phyloP scores from a whole-genome alignment of 2,888 invertebrate genomes.

The Zhengitettix transpicula region DNA sequence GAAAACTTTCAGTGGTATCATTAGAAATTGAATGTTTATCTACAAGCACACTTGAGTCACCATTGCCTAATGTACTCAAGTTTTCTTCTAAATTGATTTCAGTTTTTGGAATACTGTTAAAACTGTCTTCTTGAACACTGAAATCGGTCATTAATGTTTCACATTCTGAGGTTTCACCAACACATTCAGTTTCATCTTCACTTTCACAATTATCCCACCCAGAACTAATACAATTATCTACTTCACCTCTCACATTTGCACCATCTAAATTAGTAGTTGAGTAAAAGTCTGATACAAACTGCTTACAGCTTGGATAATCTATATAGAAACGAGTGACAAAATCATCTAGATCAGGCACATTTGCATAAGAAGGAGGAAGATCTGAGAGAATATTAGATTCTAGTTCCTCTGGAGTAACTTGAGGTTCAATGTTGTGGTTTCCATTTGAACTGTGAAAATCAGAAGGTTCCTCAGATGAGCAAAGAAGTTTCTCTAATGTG shows the following conservation, averaged over 20 bases:
- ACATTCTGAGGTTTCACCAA: conserved; percentile 9
- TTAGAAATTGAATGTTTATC: background rate
- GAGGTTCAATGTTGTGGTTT: background rate
- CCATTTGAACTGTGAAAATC: conserved; percentile 1
- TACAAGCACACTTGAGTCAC: background rate
- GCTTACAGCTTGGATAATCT: conserved; percentile 49
- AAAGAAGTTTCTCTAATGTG: conserved; percentile 73
- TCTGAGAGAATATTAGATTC: background rate
- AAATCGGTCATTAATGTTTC: conserved; percentile 8
- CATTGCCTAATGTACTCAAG: background rate
- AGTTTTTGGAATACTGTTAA: background rate
- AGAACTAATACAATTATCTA: conserved; percentile 8
- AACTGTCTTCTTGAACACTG: background rate
- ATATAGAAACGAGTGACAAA: conserved; percentile 53
- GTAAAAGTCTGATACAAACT: conserved; percentile 34
- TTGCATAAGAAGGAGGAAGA: conserved; percentile 12
- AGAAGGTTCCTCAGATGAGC: conserved; percentile 58
- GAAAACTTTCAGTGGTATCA: background rate
- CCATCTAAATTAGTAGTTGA: conserved; percentile 21
- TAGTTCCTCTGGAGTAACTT: background rate
- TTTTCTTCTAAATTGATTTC: background rate
- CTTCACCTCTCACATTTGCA: conserved; percentile 8
- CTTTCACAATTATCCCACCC: conserved; percentile 8
- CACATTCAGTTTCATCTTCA: conserved; percentile 11
- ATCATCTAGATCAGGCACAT: conserved; percentile 40